Percentiles rank a stretch among this genome's conserved stretches.
Evolutionary conservation across 2,113 vertebrate species (phyloP).

Genomic region (Carassius carassius): DNA sequence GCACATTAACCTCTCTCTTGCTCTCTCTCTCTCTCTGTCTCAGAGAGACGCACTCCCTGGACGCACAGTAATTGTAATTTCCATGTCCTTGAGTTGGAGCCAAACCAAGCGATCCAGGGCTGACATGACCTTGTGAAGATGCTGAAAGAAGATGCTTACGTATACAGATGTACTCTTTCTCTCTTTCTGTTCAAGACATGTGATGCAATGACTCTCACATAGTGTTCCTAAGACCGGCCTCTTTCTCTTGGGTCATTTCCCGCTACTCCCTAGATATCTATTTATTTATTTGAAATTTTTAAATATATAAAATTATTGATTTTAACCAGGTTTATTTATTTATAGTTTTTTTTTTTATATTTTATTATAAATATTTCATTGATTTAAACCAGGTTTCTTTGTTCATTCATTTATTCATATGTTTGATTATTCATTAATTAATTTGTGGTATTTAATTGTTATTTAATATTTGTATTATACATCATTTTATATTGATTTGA

Average conservation of each 20-base stretch:
- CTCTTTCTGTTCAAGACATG: neutral
- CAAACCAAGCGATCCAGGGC: conserved; percentile 15
- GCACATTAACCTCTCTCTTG: conserved; percentile 21
- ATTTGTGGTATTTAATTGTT: too few relatives aligned
- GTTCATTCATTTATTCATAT: too few relatives aligned
- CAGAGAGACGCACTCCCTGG: conserved; percentile 3
- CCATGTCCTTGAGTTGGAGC: conserved; percentile 25
- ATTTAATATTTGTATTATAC: too few relatives aligned
- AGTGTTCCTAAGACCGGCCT: neutral
- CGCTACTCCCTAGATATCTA: neutral
- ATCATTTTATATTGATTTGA: too few relatives aligned
- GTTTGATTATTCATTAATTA: too few relatives aligned
- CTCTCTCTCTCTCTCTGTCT: conserved; percentile 7
- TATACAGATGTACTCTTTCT: neutral
- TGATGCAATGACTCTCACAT: neutral
- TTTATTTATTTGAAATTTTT: neutral
- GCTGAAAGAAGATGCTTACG: neutral
- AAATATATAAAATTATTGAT: neutral
- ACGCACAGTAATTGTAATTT: conserved; percentile 27
- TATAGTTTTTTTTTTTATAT: neutral
- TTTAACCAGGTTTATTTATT: neutral
- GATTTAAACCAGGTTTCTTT: neutral
- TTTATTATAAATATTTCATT: neutral
- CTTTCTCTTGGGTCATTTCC: neutral
- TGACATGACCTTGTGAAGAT: conserved; percentile 21